Conservation (phyloP, 2,797 vertebrate genomes). For the Remorina albescens region DNA sequence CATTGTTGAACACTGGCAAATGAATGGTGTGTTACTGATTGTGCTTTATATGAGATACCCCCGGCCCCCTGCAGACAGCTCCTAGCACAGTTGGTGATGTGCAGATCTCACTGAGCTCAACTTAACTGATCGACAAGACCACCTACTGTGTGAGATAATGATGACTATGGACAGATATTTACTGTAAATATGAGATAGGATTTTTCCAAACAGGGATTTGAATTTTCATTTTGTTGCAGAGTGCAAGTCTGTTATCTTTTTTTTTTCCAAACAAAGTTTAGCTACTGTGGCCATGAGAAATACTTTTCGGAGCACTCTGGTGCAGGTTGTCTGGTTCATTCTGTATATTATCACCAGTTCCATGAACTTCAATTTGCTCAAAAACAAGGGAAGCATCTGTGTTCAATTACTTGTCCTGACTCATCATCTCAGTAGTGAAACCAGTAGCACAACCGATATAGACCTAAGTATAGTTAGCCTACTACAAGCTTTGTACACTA, state of each 20-base stretch:
- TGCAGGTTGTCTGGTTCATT: neutral
- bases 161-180: conserved; percentile 21
- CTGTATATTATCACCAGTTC: neutral
- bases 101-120: conserved; percentile 30
- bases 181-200: conserved; percentile 11
- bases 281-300: neutral
- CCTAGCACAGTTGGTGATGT: conserved; percentile 1
- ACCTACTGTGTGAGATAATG: conserved; percentile 15
- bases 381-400: neutral
- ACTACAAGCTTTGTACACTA: conserved; percentile 20
- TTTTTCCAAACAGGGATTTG: conserved; percentile 5
- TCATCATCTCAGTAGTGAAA: conserved; percentile 30
- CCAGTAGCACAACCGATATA: conserved; percentile 24
- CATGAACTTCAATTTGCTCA: fast-evolving
- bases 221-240: neutral
- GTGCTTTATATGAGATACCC: conserved; percentile 11
- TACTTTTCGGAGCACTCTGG: neutral
- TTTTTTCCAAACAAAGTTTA: neutral
- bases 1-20: conserved; percentile 13
- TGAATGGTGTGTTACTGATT: neutral
- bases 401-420: neutral
- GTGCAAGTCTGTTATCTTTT: neutral
- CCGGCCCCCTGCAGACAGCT: neutral
- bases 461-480: neutral
- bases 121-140: conserved; percentile 51